These are phyloP conservation scores for Kobus ellipsiprymnus DNA, from an alignment of 2,113 vertebrate genomes.

Conservation along the genomic window DNA sequence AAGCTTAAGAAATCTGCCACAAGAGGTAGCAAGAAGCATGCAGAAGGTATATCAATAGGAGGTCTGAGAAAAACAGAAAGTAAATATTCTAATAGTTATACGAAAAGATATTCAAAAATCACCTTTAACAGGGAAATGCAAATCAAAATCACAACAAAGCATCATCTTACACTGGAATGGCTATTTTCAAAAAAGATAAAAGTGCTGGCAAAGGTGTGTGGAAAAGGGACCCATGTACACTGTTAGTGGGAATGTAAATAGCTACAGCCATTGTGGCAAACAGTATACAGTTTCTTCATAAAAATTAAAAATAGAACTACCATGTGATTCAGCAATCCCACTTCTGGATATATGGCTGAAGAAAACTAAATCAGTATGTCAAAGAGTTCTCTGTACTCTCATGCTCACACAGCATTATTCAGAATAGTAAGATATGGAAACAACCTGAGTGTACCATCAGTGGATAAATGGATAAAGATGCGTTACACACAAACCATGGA, in stretches of 20 bases:
- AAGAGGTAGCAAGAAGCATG: background rate
- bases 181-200: background rate
- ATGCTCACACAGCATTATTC: background rate
- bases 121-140: background rate
- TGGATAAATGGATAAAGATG: background rate
- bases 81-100: background rate
- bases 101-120: background rate
- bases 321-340: background rate
- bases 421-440: background rate
- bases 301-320: background rate
- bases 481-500: background rate
- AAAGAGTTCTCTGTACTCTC: background rate
- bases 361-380: background rate
- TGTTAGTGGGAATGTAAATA: background rate
- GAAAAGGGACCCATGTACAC: background rate
- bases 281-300: background rate
- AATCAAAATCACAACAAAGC: background rate
- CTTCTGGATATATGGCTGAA: background rate
- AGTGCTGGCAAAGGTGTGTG: background rate
- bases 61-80: background rate
- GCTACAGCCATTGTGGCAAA: background rate
- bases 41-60: background rate
- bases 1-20: background rate
- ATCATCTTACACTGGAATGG: background rate
- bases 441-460: background rate